Percentiles rank a stretch among this genome's conserved stretches.
These are phyloP conservation scores for Xerus rutilus DNA, from an alignment of 2,797 vertebrate genomes.

Conservation along the genomic window DNA sequence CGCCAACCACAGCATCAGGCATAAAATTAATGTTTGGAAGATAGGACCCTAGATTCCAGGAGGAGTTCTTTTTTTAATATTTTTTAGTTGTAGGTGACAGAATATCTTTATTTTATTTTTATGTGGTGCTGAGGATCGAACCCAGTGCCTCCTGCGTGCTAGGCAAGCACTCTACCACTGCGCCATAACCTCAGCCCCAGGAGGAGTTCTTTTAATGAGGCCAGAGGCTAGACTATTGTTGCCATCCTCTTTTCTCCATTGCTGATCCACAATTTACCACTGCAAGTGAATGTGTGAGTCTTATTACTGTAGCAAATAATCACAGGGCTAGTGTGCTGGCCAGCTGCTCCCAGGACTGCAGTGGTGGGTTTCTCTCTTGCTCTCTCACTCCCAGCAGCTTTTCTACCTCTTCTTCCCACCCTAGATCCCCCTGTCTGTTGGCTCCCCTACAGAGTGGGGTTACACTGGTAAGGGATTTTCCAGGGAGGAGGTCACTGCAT, in stretches of 20 bases:
- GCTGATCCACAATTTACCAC: slow-evolving; percentile 2
- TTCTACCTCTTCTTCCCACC: neutral
- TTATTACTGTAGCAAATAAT: neutral
- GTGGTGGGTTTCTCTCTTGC: neutral
- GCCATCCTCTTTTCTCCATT: neutral
- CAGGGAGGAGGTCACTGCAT: neutral
- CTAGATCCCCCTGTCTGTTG: neutral
- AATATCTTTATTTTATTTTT: no score
- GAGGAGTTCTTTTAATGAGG: slow-evolving; percentile 14
- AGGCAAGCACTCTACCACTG: no score
- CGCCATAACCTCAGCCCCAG: no score
- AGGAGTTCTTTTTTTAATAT: neutral
- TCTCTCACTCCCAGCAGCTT: neutral
- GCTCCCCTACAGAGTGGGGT: slow-evolving; percentile 12
- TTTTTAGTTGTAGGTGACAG: no score
- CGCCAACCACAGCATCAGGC: neutral
- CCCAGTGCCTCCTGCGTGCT: no score
- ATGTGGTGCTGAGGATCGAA: no score
- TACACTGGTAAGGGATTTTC: neutral
- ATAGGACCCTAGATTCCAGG: neutral
- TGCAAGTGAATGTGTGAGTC: slow-evolving; percentile 37
- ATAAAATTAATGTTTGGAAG: slow-evolving; percentile 53
- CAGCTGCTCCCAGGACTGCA: neutral
- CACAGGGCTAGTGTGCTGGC: neutral
- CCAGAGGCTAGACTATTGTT: slow-evolving; percentile 35